Base-by-base conservation (phyloP, 2,113 vertebrate species). In the Urocolius indicus region DNA sequence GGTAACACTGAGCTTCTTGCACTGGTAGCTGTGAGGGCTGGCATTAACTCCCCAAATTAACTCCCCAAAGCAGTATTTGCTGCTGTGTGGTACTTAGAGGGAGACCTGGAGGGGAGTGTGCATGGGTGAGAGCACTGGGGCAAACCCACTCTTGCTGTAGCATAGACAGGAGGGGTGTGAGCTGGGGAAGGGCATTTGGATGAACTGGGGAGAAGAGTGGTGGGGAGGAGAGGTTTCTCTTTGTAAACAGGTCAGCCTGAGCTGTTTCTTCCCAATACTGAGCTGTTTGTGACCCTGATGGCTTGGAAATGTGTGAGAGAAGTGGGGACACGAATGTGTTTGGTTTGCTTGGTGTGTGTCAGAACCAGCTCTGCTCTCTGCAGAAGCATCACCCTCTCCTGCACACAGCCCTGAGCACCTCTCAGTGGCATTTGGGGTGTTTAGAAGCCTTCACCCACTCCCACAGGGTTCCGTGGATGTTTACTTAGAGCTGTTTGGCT, bases 341-440 rank as follows among this genome's bases (percentile, higher is more conserved):
- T 45, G 22, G 26, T 22, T 61, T 45, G 32, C 34, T 51, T 22
- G 32, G 20, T 0, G 0, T 24, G 38, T 18, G 26, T 43, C 0
- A 0, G 59, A 52, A 58, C 30, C n/a, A 1, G 6, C 36, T 0
- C 4, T 20, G 29, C 29, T 54, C 9, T 38, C 48, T 71, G 57
- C 75, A 65, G 58, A 69, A 57, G 36, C 0, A 0, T 59, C 67
- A 11, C 43, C 18, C 34, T 38, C 78, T 16, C 30, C 11, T 57
- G 14, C 29, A 26, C 7, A 0, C 36, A 34, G 26, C 38, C 57
- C 72, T 6, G 22, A 36, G 17, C 22, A 52, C 8, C 10, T 0
- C 0, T 38, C 27, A 16, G 46, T 17, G 13, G 20, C 0, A 0
- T 62, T 51, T 0, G 11, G 41, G 32, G 21, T 27, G n/a, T 66